Percentiles rank a stretch among this genome's conserved stretches.
phyloP scores from a whole-genome alignment of 2,888 invertebrate species.

The Thelaira solivaga region DNA sequence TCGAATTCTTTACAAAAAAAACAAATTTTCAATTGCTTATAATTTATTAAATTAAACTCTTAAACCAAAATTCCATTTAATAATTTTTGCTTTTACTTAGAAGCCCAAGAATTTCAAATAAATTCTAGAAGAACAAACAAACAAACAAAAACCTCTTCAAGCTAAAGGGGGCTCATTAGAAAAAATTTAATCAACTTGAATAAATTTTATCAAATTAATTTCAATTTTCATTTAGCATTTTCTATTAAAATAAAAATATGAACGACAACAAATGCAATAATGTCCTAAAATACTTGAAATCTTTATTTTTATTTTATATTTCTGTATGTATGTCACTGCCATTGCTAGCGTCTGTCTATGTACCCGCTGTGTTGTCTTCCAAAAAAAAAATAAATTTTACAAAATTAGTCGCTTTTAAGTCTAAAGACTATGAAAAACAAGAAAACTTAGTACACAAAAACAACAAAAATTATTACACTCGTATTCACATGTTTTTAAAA shows the following conservation, averaged over 20 bases:
- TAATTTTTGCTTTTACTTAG: background rate
- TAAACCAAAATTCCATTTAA: background rate
- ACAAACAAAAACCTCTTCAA: background rate
- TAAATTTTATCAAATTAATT: conserved; percentile 19
- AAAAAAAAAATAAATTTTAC: background rate
- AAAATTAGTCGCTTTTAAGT: no score
- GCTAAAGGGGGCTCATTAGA: background rate
- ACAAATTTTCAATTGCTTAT: no score
- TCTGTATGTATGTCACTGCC: conserved; percentile 56
- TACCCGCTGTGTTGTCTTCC: background rate
- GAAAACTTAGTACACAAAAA: no score
- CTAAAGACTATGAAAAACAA: no score
- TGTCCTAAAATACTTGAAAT: conserved; percentile 22
- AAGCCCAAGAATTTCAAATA: background rate
- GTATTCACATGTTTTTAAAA: conserved; percentile 16
- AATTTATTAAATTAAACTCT: background rate
- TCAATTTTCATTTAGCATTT: background rate
- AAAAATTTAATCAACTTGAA: background rate
- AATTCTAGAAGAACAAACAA: background rate
- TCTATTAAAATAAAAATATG: background rate
- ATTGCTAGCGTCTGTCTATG: conserved; percentile 46
- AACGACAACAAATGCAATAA: background rate
- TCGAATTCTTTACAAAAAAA: background rate
- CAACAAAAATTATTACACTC: no score
- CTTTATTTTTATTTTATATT: conserved; percentile 8